Percentiles rank a stretch among this genome's conserved stretches.
phyloP scores from a whole-genome alignment of 2,888 invertebrate species.

The Caradrina kadenii region DNA sequence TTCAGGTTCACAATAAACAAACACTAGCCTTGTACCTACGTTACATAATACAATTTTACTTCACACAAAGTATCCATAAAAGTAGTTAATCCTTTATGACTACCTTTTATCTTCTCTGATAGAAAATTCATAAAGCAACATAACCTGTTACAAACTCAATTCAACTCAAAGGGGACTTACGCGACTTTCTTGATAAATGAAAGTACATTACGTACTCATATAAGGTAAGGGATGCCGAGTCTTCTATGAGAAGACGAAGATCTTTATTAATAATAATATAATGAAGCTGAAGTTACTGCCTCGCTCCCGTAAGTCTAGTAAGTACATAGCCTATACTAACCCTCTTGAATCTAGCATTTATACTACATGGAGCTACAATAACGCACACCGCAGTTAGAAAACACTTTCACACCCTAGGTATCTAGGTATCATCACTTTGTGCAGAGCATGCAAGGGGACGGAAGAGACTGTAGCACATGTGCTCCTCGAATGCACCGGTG shows the following conservation, averaged over 20 bases:
- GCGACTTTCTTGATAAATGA: slow-evolving; percentile 6
- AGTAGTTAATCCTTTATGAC: not conserved
- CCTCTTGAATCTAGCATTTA: too few relatives aligned
- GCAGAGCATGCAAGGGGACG: too few relatives aligned
- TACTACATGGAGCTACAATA: too few relatives aligned
- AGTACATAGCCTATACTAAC: too few relatives aligned
- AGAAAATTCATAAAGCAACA: slow-evolving; percentile 43
- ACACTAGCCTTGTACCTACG: not conserved
- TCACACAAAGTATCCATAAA: not conserved
- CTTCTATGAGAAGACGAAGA: not conserved
- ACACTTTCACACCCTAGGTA: too few relatives aligned
- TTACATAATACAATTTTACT: slow-evolving; percentile 7
- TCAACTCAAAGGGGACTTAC: not conserved
- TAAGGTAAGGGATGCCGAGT: slow-evolving; percentile 1
- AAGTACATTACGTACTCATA: slow-evolving; percentile 21
- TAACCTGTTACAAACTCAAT: slow-evolving; percentile 10
- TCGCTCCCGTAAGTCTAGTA: too few relatives aligned
- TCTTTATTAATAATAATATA: too few relatives aligned
- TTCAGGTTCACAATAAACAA: not conserved
- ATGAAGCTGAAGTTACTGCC: too few relatives aligned
- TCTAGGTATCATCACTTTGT: too few relatives aligned
- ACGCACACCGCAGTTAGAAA: too few relatives aligned
- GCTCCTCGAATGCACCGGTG: too few relatives aligned
- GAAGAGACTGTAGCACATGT: too few relatives aligned
- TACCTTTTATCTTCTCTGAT: slow-evolving; percentile 27